Evolutionary conservation across 2,888 invertebrate genomes (phyloP).

Genomic region (Lepidonotus clava): DNA sequence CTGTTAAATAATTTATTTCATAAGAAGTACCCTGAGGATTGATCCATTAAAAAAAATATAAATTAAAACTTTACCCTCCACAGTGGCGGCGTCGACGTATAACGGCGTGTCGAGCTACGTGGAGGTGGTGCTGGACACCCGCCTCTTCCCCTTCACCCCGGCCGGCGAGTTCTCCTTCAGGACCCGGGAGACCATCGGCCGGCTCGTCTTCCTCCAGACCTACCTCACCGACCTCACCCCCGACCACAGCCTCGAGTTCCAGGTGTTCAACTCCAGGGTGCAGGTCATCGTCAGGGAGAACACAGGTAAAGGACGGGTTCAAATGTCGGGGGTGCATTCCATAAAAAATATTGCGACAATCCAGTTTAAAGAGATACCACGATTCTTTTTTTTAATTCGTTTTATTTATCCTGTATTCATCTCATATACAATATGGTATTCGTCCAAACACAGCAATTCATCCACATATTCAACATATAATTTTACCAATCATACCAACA

Average conservation of each 20-base stretch:
- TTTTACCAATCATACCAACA: too few relatives aligned
- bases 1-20: too few relatives aligned
- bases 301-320: not conserved
- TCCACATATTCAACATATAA: too few relatives aligned
- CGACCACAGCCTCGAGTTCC: slow-evolving; percentile 69
- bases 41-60: too few relatives aligned
- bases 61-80: not conserved
- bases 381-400: too few relatives aligned
- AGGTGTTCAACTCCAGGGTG: slow-evolving; percentile 66
- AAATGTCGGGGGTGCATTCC: not conserved
- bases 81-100: slow-evolving; percentile 71
- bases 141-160: slow-evolving; percentile 71
- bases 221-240: slow-evolving; percentile 55
- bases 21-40: too few relatives aligned
- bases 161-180: slow-evolving; percentile 71
- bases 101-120: slow-evolving; percentile 70
- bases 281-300: slow-evolving; percentile 63
- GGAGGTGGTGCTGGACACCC: slow-evolving; percentile 67
- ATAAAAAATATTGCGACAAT: not conserved
- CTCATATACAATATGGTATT: too few relatives aligned
- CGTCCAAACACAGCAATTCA: too few relatives aligned
- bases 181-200: slow-evolving; percentile 68
- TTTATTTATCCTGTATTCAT: too few relatives aligned
- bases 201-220: slow-evolving; percentile 71
- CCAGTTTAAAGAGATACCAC: too few relatives aligned